A percentile compares a stretch with the other conserved stretches of the same genome.
These are phyloP conservation scores for Pelmatolapia mariae DNA, from an alignment of 2,113 vertebrate species.

Conservation along the genomic window DNA sequence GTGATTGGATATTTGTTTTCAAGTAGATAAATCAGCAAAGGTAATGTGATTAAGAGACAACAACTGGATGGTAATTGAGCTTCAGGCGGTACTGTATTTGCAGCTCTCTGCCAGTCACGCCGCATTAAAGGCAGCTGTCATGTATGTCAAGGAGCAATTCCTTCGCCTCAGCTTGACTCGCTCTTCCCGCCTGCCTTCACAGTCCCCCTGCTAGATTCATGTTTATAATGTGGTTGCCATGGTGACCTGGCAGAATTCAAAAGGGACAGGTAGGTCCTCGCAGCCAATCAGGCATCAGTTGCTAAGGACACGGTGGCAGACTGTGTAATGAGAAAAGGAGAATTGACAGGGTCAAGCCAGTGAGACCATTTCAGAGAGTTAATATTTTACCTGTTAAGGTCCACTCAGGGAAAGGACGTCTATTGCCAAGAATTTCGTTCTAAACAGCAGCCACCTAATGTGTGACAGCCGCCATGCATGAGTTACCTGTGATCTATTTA, in stretches of 20 bases:
- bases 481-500: slow-evolving; percentile 46
- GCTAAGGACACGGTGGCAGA: slow-evolving; percentile 46
- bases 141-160: slow-evolving; percentile 29
- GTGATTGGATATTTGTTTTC: slow-evolving; percentile 13
- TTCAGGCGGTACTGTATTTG: background rate
- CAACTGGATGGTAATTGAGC: background rate
- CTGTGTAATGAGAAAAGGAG: slow-evolving; percentile 21
- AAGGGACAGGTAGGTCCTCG: slow-evolving; percentile 51
- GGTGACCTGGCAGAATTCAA: slow-evolving; percentile 46
- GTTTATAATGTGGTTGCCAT: slow-evolving; percentile 62
- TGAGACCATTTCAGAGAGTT: background rate
- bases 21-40: slow-evolving; percentile 15
- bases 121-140: background rate
- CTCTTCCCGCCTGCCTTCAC: slow-evolving; percentile 23
- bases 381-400: background rate
- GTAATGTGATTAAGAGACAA: slow-evolving; percentile 13
- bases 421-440: background rate
- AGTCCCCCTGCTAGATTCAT: slow-evolving; percentile 13
- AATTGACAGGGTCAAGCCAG: slow-evolving; percentile 11
- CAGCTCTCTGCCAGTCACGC: background rate
- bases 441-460: background rate
- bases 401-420: background rate
- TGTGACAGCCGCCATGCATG: slow-evolving; percentile 15
- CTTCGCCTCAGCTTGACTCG: background rate
- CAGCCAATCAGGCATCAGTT: slow-evolving; percentile 60